Evolutionary conservation across 2,113 vertebrate species (phyloP), one percentile per base, ranked within the genome.

Genomic region (Cichladusa arquata): DNA sequence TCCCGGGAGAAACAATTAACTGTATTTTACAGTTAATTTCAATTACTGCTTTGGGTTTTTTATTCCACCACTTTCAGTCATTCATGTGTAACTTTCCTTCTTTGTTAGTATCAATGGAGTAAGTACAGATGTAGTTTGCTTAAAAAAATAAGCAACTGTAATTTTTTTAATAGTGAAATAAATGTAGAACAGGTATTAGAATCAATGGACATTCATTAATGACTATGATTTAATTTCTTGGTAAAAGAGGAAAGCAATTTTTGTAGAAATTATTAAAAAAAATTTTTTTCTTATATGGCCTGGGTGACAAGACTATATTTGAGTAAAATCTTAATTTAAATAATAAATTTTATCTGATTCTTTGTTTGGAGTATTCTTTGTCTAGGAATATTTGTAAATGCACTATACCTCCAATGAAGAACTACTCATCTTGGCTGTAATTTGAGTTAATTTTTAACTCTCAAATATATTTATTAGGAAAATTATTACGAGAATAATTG

Each of bases 21-120:
- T 87, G 57, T 85, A 77, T 95, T 94, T 92, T 65, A 54, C 50
- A 58, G 66, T 80, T 94, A 90, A 66, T 95, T 91, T 89, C 57
- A 85, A 8, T 77, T 69, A 77, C 34, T 83, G 42, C 23, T 72
- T 69, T 86, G 19, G 3, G 36, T 60, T 74, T 2, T 40, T 50
- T 56, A 86, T 47, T 3, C 18, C 11, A 10, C 23, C 8, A 3
- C 50, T 86, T 94, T 54, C 48, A 88, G 50, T 77, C 42, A 82
- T 53, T 79, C 36, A 31, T 54, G 50, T 14, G 9, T 72, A 82
- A 60, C 42, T 42, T 90, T 40, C 56, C 29, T 67, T 60, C 11
- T 11, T 45, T 78, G 18, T 48, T 67, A 44, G 34, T 71, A 64
- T 79, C 36, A 67, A 5, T 6, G 84, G 10, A 80, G 8, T 54